These are phyloP conservation scores for Cercocebus atys DNA, from an alignment of 2,113 vertebrate genomes.

Conservation along the genomic window DNA sequence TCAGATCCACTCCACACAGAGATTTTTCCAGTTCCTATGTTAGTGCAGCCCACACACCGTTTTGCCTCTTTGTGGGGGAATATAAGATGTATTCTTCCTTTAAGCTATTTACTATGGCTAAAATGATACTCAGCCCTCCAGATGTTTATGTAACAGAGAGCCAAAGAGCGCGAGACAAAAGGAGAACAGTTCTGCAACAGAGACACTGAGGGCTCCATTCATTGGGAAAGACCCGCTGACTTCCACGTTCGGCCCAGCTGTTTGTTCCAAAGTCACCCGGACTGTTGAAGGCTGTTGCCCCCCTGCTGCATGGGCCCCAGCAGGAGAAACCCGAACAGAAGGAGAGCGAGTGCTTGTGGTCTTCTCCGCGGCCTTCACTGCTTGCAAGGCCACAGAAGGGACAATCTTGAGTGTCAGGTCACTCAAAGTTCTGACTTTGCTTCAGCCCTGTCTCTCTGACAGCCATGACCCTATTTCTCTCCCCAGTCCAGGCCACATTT, in stretches of 20 bases:
- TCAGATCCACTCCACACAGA: conserved; percentile 40
- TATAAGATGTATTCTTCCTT: conserved; percentile 74
- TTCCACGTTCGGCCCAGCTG: conserved; percentile 62
- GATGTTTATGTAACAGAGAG: conserved; percentile 83
- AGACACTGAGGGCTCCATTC: conserved; percentile 77
- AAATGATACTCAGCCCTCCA: conserved; percentile 71
- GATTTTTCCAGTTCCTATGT: conserved; percentile 30
- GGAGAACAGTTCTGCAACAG: conserved; percentile 55
- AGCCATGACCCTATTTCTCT: not conserved
- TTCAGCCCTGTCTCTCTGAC: not conserved
- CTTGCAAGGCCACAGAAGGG: conserved; percentile 29
- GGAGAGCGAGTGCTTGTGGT: not conserved
- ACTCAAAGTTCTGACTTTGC: not conserved
- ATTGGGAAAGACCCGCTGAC: conserved; percentile 65
- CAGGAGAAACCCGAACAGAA: conserved; percentile 2
- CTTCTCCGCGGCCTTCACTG: not conserved
- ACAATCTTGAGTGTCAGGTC: not conserved
- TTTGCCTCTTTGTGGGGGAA: conserved; percentile 62
- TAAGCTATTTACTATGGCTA: conserved; percentile 65
- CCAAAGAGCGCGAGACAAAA: conserved; percentile 78
- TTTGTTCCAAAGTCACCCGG: conserved; percentile 68
- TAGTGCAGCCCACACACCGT: not conserved
- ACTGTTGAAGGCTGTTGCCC: conserved; percentile 51
- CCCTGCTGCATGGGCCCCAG: not conserved
- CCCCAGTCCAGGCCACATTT: not conserved